Conservation (phyloP, 1,140 invertebrate genomes). For the Heterodera carotae region DNA sequence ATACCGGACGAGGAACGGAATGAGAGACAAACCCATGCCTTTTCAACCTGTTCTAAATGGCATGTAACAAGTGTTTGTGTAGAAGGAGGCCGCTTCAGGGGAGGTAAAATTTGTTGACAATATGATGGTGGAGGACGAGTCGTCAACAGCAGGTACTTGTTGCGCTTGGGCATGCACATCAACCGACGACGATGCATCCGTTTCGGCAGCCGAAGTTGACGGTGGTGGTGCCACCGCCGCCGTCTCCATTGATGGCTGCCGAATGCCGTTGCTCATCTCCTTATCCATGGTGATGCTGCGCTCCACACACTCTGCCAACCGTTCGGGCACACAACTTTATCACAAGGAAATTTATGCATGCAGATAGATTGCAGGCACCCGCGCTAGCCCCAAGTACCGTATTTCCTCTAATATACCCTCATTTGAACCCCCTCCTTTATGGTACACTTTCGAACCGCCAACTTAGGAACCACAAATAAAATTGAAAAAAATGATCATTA, state of each 20-base stretch:
- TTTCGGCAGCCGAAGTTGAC: not conserved
- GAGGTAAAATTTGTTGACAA: constrained; percentile 3
- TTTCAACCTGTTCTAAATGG: constrained; percentile 37
- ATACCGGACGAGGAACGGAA: too few species aligned
- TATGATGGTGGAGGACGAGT: not conserved
- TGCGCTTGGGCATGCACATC: not conserved
- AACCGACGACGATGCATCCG: constrained; percentile 1
- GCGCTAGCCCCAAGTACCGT: too few species aligned
- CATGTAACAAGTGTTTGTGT: constrained; percentile 62
- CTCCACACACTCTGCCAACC: constrained; percentile 10
- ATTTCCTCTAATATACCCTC: too few species aligned
- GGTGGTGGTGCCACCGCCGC: not conserved
- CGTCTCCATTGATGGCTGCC: constrained; percentile 1
- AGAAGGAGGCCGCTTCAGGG: constrained; percentile 32
- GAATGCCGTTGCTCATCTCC: constrained; percentile 22
- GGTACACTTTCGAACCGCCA: too few species aligned
- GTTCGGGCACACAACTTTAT: constrained; percentile 28
- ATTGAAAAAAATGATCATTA: too few species aligned
- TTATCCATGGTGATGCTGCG: constrained; percentile 6
- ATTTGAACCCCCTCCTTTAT: too few species aligned
- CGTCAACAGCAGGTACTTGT: not conserved
- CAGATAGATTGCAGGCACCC: too few species aligned
- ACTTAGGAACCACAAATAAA: too few species aligned
- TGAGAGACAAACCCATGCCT: not conserved
- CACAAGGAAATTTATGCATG: not conserved